A percentile compares a stretch with the other conserved stretches of the same genome.
These are phyloP conservation scores for Melanotus villosus DNA, from an alignment of 2,888 invertebrate species.

Conservation along the genomic window DNA sequence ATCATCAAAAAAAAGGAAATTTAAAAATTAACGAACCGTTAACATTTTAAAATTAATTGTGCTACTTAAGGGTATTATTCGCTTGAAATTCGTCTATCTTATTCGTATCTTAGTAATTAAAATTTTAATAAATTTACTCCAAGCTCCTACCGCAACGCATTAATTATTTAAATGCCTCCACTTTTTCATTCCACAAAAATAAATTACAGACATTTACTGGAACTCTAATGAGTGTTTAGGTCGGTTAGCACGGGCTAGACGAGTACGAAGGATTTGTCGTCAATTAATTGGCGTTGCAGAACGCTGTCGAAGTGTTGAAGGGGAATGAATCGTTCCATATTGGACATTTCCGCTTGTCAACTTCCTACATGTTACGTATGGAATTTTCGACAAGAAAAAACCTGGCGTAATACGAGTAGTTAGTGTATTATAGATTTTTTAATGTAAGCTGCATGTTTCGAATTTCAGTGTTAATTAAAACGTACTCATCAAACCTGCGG, in stretches of 20 bases:
- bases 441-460: too few species aligned
- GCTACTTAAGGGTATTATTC: not conserved
- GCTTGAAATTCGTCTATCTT: not conserved
- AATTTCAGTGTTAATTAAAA: too few species aligned
- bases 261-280: conserved; percentile 2
- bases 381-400: too few species aligned
- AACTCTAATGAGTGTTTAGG: not conserved
- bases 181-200: not conserved
- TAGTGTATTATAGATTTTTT: too few species aligned
- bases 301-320: conserved; percentile 2
- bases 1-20: too few species aligned
- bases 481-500: too few species aligned
- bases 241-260: not conserved
- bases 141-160: not conserved
- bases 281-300: conserved; percentile 12
- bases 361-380: not conserved
- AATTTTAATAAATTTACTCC: not conserved
- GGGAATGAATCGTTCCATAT: conserved; percentile 20
- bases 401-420: too few species aligned
- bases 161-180: not conserved
- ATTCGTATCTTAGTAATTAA: not conserved
- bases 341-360: conserved; percentile 33
- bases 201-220: not conserved
- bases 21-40: too few species aligned
- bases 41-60: not conserved